Percentiles rank a stretch among this genome's conserved stretches.
These are phyloP conservation scores for Microplitis demolitor DNA, from an alignment of 1,140 invertebrate genomes.

Conservation along the genomic window DNA sequence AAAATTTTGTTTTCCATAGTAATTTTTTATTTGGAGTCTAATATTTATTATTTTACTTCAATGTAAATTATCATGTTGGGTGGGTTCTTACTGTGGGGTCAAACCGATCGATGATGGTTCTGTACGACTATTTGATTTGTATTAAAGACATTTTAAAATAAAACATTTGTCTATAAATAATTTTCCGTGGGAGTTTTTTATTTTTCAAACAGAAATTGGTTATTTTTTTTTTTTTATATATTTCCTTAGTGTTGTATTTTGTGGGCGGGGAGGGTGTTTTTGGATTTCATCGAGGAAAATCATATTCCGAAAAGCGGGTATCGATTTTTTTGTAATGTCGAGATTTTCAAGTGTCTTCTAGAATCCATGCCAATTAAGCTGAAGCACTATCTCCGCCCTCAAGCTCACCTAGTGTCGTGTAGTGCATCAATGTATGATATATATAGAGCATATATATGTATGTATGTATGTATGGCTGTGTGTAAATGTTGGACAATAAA, in stretches of 20 bases:
- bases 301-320: background rate
- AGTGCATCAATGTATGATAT: too few relatives aligned
- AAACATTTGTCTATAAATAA: background rate
- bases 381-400: background rate
- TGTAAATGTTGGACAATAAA: background rate
- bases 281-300: too few relatives aligned
- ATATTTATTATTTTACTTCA: background rate
- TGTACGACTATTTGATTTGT: slow-evolving; percentile 1
- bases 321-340: background rate
- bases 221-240: too few relatives aligned
- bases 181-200: too few relatives aligned
- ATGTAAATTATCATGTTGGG: background rate
- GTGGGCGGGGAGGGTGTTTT: too few relatives aligned
- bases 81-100: slow-evolving; percentile 2
- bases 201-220: too few relatives aligned
- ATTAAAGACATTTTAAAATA: background rate
- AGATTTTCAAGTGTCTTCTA: background rate
- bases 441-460: too few relatives aligned
- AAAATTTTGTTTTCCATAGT: background rate
- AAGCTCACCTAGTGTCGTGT: background rate
- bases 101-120: slow-evolving; percentile 3
- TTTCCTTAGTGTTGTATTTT: too few relatives aligned
- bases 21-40: too few relatives aligned
- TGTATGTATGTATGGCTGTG: too few relatives aligned
- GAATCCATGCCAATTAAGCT: slow-evolving; percentile 3